Conservation (phyloP, 2,888 invertebrate genomes). For the Eumerus sabulonum region DNA sequence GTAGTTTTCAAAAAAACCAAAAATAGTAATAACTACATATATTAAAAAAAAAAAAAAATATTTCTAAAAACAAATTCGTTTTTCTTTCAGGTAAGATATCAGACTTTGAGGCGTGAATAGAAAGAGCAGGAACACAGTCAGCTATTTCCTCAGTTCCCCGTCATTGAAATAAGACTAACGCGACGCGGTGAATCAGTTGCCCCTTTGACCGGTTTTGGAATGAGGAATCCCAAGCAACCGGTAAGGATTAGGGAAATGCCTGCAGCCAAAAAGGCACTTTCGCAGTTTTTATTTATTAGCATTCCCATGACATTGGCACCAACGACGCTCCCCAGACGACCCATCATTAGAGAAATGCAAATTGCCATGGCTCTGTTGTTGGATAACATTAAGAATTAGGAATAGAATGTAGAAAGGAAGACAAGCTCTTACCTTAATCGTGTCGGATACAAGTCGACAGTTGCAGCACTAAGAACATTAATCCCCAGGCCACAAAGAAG, state of each 20-base stretch:
- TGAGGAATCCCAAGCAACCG: conserved; percentile 72
- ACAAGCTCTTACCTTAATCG: conserved; percentile 73
- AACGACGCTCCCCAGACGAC: conserved; percentile 79
- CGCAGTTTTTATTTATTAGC: conserved; percentile 79
- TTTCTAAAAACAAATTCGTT: conserved; percentile 44
- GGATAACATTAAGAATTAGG: neutral
- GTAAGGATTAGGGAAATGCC: conserved; percentile 71
- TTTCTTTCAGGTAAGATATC: conserved; percentile 67
- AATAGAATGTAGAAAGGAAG: neutral
- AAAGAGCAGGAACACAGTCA: neutral
- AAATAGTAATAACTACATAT: too few relatives aligned
- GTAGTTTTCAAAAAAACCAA: too few relatives aligned
- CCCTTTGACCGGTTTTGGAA: conserved; percentile 69
- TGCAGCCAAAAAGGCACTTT: conserved; percentile 77
- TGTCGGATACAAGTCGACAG: conserved; percentile 76
- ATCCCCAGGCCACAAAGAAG: conserved; percentile 73
- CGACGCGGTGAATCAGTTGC: conserved; percentile 67
- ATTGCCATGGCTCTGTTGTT: conserved; percentile 79
- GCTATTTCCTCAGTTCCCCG: conserved; percentile 71
- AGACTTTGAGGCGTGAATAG: conserved; percentile 55
- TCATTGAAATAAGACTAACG: conserved; percentile 72
- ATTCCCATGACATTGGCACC: conserved; percentile 79
- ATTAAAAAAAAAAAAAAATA: too few relatives aligned
- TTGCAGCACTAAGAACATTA: conserved; percentile 74
- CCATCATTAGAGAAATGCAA: conserved; percentile 80